A percentile compares a stretch with the other conserved stretches of the same genome.
phyloP scores from a whole-genome alignment of 2,113 vertebrate species.

The Leucopsar rothschildi region DNA sequence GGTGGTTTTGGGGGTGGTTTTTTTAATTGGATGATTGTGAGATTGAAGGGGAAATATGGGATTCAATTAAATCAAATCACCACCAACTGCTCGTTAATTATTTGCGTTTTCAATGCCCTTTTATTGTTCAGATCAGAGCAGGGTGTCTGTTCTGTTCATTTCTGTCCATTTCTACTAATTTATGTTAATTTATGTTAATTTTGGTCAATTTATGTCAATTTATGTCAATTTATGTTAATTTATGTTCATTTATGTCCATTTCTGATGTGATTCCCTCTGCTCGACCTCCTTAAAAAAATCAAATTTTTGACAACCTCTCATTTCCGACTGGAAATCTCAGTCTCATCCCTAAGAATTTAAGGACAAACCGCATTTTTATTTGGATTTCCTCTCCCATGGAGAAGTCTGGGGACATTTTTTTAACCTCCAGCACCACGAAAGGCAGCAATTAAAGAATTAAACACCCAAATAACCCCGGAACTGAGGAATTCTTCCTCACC shows the following conservation, averaged over 20 bases:
- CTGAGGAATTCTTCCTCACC: not conserved
- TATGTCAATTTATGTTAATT: not conserved
- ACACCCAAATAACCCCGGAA: not conserved
- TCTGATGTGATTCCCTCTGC: not conserved
- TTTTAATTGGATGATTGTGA: not conserved
- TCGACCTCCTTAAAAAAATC: not conserved
- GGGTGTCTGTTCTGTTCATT: not conserved
- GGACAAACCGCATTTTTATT: not conserved
- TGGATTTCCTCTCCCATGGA: not conserved
- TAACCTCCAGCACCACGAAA: not conserved
- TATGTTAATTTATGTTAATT: accelerated
- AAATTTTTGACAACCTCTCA: not conserved
- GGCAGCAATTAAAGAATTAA: not conserved
- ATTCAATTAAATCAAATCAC: not conserved
- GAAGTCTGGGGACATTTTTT: not conserved
- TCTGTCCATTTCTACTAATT: accelerated
- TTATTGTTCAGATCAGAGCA: not conserved
- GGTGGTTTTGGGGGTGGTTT: not conserved
- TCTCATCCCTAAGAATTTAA: not conserved
- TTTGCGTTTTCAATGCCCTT: not conserved
- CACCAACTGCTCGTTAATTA: not conserved
- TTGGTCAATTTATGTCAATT: not conserved
- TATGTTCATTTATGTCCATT: not conserved
- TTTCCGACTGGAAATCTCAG: no score
- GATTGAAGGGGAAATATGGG: not conserved